phyloP scores from a whole-genome alignment of 2,888 invertebrate species.

The Sacculina carcini region DNA sequence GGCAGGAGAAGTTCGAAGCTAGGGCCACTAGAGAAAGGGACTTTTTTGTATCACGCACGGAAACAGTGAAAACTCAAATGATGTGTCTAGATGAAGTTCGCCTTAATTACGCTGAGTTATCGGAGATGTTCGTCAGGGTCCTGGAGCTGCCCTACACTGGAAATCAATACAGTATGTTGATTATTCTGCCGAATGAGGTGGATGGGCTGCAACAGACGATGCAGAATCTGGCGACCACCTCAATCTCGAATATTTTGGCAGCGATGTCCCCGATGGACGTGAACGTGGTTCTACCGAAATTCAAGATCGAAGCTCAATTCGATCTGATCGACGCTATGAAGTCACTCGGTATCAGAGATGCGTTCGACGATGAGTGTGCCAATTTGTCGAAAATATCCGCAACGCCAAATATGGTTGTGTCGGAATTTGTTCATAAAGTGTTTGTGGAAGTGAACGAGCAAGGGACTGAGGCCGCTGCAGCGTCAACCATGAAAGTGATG shows the following conservation, averaged over 20 bases:
- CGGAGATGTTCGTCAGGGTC: slow-evolving; percentile 41
- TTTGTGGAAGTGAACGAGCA: slow-evolving; percentile 65
- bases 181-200: slow-evolving; percentile 40
- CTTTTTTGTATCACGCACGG: slow-evolving; percentile 41
- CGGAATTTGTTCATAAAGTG: slow-evolving; percentile 52
- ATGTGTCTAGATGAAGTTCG: too few relatives aligned
- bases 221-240: slow-evolving; percentile 32
- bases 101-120: slow-evolving; percentile 26
- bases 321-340: slow-evolving; percentile 32
- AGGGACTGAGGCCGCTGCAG: slow-evolving; percentile 60
- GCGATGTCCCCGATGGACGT: too few relatives aligned
- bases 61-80: slow-evolving; percentile 44
- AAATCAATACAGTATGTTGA: slow-evolving; percentile 39
- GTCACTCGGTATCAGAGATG: slow-evolving; percentile 39
- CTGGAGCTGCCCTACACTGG: slow-evolving; percentile 45
- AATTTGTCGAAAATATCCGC: slow-evolving; percentile 36
- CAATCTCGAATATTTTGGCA: slow-evolving; percentile 30
- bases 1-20: slow-evolving; percentile 41
- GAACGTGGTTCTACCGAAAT: slow-evolving; percentile 49
- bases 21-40: slow-evolving; percentile 40
- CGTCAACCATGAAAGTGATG: slow-evolving; percentile 35
- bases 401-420: slow-evolving; percentile 28
- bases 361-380: slow-evolving; percentile 31
- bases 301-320: slow-evolving; percentile 47
- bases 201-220: slow-evolving; percentile 36